Evolutionary conservation across 2,797 vertebrate genomes (phyloP).

Genomic region (Smutsia gigantea): DNA sequence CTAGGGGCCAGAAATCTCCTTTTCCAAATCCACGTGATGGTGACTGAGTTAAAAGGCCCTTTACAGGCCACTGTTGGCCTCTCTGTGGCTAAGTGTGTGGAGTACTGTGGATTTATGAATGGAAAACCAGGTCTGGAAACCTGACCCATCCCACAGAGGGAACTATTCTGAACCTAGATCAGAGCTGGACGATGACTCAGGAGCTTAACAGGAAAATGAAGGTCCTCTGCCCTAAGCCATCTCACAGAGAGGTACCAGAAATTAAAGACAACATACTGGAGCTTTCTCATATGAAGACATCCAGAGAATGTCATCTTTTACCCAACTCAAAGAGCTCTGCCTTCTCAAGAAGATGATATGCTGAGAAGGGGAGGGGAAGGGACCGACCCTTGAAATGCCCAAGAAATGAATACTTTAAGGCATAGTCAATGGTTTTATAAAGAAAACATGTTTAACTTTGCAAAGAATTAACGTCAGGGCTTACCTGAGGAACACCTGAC

Average conservation of each 20-base stretch:
- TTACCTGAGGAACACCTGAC: conserved; percentile 77
- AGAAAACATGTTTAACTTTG: conserved; percentile 48
- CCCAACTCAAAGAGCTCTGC: not conserved
- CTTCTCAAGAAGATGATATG: not conserved
- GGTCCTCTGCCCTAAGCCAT: not conserved
- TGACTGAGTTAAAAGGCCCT: not conserved
- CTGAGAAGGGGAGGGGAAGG: not conserved
- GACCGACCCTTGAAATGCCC: not conserved
- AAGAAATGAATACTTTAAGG: conserved; percentile 33
- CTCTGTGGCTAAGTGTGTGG: not conserved
- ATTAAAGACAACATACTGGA: not conserved
- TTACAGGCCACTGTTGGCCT: not conserved
- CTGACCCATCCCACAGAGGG: not conserved
- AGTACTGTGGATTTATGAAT: not conserved
- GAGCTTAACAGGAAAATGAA: conserved; percentile 31
- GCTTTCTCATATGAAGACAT: not conserved
- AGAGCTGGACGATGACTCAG: not conserved
- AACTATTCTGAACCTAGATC: not conserved
- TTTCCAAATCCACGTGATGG: not conserved
- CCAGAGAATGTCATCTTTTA: not conserved
- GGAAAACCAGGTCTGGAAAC: conserved; percentile 15
- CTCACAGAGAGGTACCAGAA: conserved; percentile 2
- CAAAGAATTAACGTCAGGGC: conserved; percentile 63
- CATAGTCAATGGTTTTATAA: not conserved
- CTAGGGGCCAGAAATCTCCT: not conserved